phyloP scores from a whole-genome alignment of 2,888 invertebrate species.

The Tachina lurida region DNA sequence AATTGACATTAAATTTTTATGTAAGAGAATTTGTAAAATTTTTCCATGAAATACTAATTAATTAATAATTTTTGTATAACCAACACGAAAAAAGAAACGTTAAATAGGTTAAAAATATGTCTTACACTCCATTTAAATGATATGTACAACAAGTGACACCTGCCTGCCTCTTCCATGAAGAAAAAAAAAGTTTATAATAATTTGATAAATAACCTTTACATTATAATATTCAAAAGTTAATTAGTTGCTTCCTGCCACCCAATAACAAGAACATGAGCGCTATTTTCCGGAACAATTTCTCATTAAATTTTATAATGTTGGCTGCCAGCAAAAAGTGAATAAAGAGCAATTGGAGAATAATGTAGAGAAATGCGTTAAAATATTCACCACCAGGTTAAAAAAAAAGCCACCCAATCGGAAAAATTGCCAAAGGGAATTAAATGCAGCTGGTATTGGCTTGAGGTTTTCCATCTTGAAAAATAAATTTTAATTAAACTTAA shows the following conservation, averaged over 20 bases:
- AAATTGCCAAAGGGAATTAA: neutral
- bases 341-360: slow-evolving; percentile 34
- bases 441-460: slow-evolving; percentile 27
- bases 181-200: slow-evolving; percentile 18
- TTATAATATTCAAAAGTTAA: slow-evolving; percentile 60
- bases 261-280: neutral
- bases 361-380: slow-evolving; percentile 43
- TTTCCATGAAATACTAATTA: slow-evolving; percentile 70
- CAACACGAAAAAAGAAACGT: neutral
- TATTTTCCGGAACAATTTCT: slow-evolving; percentile 41
- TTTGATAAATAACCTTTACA: slow-evolving; percentile 65
- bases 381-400: slow-evolving; percentile 30
- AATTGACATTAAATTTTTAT: neutral
- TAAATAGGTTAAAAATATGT: neutral
- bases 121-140: slow-evolving; percentile 6
- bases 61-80: slow-evolving; percentile 75
- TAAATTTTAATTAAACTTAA: neutral
- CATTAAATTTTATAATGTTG: slow-evolving; percentile 39
- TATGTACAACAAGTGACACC: too few relatives aligned
- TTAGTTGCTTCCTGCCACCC: slow-evolving; percentile 54
- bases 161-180: too few relatives aligned
- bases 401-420: slow-evolving; percentile 44
- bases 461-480: slow-evolving; percentile 17
- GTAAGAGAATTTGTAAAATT: neutral
- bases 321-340: neutral